Percentiles rank a stretch among this genome's conserved stretches.
Evolutionary conservation across 2,113 vertebrate species (phyloP).

Genomic region (Sorex araneus): DNA sequence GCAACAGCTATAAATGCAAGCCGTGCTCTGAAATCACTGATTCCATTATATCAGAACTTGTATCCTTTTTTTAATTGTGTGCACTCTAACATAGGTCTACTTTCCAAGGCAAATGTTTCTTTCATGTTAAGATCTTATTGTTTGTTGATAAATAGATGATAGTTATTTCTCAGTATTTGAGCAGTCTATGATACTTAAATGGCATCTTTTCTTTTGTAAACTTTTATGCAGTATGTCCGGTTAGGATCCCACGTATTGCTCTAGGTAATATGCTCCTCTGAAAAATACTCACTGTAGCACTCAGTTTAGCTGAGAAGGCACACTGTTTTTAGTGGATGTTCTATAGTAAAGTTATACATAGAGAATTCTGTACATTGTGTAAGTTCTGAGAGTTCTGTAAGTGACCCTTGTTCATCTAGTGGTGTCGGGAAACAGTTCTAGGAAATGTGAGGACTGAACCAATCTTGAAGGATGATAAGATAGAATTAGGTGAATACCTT

Average conservation of each 20-base stretch:
- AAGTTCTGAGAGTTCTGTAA: no score
- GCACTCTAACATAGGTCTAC: slow-evolving; percentile 7
- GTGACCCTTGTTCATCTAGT: background rate
- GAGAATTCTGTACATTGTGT: background rate
- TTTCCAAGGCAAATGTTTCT: slow-evolving; percentile 74
- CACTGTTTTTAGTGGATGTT: slow-evolving; percentile 28
- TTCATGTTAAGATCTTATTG: slow-evolving; percentile 44
- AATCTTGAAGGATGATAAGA: slow-evolving; percentile 30
- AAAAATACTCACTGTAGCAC: slow-evolving; percentile 32
- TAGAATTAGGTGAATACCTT: background rate
- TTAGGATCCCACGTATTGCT: slow-evolving; percentile 46
- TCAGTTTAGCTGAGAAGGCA: slow-evolving; percentile 47
- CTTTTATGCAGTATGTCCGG: slow-evolving; percentile 29
- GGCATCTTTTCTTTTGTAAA: slow-evolving; percentile 58
- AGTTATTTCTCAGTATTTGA: slow-evolving; percentile 54
- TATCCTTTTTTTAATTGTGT: slow-evolving; percentile 93
- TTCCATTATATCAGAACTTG: slow-evolving; percentile 99
- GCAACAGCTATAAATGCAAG: slow-evolving; percentile 99
- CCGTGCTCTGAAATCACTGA: slow-evolving; percentile 97
- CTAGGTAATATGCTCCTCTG: background rate
- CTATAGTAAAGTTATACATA: background rate
- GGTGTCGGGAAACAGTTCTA: slow-evolving; percentile 53
- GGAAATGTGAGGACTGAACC: slow-evolving; percentile 55
- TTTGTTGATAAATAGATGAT: slow-evolving; percentile 34
- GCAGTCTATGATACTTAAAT: slow-evolving; percentile 48